Base-by-base conservation (phyloP, 2,797 vertebrate species). In the Paramormyrops hopkinsi region DNA sequence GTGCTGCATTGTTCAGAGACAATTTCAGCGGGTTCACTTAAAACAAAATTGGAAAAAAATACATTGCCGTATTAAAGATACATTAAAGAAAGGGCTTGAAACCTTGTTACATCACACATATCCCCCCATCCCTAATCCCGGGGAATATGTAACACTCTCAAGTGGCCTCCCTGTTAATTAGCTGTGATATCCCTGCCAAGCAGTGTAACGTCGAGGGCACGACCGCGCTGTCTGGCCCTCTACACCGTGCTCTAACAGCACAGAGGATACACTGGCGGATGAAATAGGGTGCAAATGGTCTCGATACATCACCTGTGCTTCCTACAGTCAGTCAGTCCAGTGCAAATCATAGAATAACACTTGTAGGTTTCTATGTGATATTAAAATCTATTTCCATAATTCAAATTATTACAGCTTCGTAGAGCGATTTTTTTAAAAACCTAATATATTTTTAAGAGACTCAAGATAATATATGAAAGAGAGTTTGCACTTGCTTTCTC, bases 151-250 rank as follows among this genome's bases (percentile, higher is more conserved):
- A 88, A 69, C 91, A 87, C 88, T 90, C 90, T 89, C 90, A 29
- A 82, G 86, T 90, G 89, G 88, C 91, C 90, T 92, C 89, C 88
- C 90, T 59, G 90, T 91, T 93, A 91, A 92, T 93, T 92, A 92
- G 89, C 88, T 92, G 86, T 90, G 90, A 92, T 90, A 83, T 87
- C 86, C 89, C 88, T 90, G 92, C 89, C 92, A 91, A 90, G 89
- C 90, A 91, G 90, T 90, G 92, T 92, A 90, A 91, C 76, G 9
- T 90, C 88, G 92, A 92, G 92, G n/a, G 44, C n/a, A 48, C 4
- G 92, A 91, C 90, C 44, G 2, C 19, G 22, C 19, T 12, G n/a
- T 48, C 41, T 62, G 56, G 44, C 2, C 33, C 37, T n/a, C 2
- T 41, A 7, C 87, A 88, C 41, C 2, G 4, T 19, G 41, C 87